These are phyloP conservation scores for Polietes domitor DNA, from an alignment of 2,888 invertebrate species.

Conservation along the genomic window DNA sequence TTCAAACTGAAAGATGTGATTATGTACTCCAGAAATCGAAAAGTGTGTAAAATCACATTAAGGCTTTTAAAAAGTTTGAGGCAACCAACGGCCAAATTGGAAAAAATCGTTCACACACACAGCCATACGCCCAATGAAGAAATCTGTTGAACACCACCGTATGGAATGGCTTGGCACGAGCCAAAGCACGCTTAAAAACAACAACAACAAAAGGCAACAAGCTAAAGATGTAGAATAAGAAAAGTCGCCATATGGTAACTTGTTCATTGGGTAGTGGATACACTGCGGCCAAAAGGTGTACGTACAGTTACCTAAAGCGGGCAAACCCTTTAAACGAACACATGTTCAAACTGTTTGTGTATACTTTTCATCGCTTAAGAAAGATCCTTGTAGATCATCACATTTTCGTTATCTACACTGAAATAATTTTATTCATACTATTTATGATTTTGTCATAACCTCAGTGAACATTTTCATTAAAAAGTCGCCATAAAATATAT, in stretches of 20 bases:
- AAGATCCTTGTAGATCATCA: too few species aligned
- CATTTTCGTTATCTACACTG: too few species aligned
- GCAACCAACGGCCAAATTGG: neutral
- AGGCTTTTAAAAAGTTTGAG: neutral
- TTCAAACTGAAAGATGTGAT: conserved; percentile 3
- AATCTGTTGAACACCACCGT: neutral
- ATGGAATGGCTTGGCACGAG: conserved; percentile 17
- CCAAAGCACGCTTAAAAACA: conserved; percentile 6
- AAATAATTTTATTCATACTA: too few species aligned
- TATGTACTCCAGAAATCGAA: conserved; percentile 23
- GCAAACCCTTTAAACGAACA: too few species aligned
- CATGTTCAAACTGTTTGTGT: too few species aligned
- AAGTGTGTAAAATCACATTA: conserved; percentile 28
- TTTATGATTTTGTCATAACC: too few species aligned
- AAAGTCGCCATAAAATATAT: too few species aligned
- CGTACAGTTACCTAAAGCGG: too few species aligned
- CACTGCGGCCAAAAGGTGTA: too few species aligned
- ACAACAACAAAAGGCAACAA: neutral
- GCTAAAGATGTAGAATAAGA: neutral
- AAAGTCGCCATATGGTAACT: conserved; percentile 26
- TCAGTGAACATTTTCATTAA: too few species aligned
- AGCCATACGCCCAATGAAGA: neutral
- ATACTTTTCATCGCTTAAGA: too few species aligned
- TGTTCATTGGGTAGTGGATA: neutral
- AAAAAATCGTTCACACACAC: neutral